Evolutionary conservation across 2,888 invertebrate genomes (phyloP), one percentile per base, ranked within the genome.

Genomic region (Thera obeliscata): DNA sequence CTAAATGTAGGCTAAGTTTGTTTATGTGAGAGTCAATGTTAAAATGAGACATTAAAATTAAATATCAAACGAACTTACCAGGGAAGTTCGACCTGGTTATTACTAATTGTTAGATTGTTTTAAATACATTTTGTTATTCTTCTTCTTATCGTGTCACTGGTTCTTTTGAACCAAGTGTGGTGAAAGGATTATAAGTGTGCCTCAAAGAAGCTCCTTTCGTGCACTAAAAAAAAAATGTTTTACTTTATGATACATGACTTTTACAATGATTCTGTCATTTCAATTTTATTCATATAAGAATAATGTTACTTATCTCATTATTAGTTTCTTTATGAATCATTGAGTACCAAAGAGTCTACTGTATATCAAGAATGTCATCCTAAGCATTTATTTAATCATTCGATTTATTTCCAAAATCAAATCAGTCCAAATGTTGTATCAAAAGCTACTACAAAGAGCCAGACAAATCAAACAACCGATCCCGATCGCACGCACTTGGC

Each of bases 401-500:
- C 6, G 22, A 36, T 55, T 11, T 36, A 55, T 36, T 55, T 2
- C 5, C 36, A 36, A 55, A 52, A 52, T 52, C 22, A 52, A 52
- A 33, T 22, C 8, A 2, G 5, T 12, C 7, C 50, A 52, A 52
- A 52, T 52, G 33, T 36, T 36, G n/a, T n/a, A 55, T 55, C 5
- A 36, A 52, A 52, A 36, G 4, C 2, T 6, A 50, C 38, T 22
- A 59, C 35, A 52, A 56, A 67, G 48, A 43, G 12, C 46, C 41
- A 43, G 61, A 57, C 52, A 49, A 48, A 54, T 22, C 41, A 49
- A 56, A 57, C 22, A 65, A 2, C 2, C 6, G n/a, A 58, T 35
- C 1, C 52, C 33, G 33, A 52, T 63, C 57, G 52, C 60, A 50
- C 63, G 57, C 66, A 67, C 69, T 72, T 71, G 68, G 66, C 74